These are phyloP conservation scores for Neodiprion virginianus DNA, from an alignment of 1,140 invertebrate species.

Conservation along the genomic window DNA sequence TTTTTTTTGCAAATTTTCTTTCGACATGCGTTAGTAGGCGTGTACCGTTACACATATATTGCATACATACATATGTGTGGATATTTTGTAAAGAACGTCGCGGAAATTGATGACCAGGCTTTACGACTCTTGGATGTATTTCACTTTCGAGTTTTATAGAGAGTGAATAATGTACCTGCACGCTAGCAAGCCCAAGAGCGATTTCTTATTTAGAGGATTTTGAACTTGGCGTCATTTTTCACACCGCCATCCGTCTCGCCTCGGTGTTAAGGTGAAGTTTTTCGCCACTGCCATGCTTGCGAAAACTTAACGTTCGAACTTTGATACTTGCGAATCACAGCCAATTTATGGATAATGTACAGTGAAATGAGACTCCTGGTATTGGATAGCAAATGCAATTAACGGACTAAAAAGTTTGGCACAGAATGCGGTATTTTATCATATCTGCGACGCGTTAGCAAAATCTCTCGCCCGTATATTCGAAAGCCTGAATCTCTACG, in stretches of 20 bases:
- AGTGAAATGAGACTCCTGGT: too few species aligned
- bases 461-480: conserved; percentile 8
- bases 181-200: conserved; percentile 23
- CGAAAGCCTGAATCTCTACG: conserved; percentile 3
- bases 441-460: neutral
- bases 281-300: neutral
- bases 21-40: neutral
- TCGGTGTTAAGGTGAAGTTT: conserved; percentile 17
- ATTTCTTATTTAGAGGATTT: conserved; percentile 51
- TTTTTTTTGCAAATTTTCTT: neutral
- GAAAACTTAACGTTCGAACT: conserved; percentile 24
- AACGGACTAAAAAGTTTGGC: neutral
- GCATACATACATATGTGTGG: neutral
- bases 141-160: conserved; percentile 34
- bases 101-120: conserved; percentile 42
- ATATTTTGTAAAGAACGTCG: conserved; percentile 21
- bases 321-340: too few species aligned
- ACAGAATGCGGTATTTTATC: neutral
- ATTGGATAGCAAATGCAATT: too few species aligned
- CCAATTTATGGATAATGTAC: too few species aligned
- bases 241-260: conserved; percentile 23
- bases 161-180: conserved; percentile 36
- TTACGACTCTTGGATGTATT: conserved; percentile 28
- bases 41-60: too few species aligned
- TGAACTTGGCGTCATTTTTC: conserved; percentile 47